Percentiles rank a stretch among this genome's conserved stretches.
phyloP scores from a whole-genome alignment of 2,113 vertebrate species.

The Scatophagus argus region DNA sequence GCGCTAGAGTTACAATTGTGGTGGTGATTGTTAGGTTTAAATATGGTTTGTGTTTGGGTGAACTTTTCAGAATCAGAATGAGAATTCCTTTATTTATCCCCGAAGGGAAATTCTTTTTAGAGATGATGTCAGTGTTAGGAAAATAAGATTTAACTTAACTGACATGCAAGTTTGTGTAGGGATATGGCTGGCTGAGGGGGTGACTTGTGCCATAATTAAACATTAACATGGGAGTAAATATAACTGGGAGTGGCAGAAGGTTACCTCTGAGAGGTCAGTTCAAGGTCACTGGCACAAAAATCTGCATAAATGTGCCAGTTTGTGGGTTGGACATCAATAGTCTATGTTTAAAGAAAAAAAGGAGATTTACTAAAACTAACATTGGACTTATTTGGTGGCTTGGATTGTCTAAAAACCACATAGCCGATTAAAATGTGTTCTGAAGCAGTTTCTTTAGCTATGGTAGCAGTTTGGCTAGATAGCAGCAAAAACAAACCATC shows the following conservation, averaged over 20 bases:
- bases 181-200: background rate
- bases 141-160: background rate
- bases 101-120: no score
- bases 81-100: no score
- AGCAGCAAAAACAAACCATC: background rate
- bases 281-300: background rate
- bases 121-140: slow-evolving; percentile 5
- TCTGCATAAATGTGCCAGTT: background rate
- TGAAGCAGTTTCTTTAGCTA: background rate
- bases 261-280: background rate
- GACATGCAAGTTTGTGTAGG: background rate
- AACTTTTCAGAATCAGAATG: no score
- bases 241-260: background rate
- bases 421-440: background rate
- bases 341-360: slow-evolving; percentile 7
- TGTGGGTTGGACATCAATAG: slow-evolving; percentile 17
- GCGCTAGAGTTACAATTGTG: background rate
- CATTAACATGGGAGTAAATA: background rate
- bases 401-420: background rate
- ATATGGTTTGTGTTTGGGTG: background rate
- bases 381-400: background rate
- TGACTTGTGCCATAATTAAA: no score
- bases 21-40: slow-evolving; percentile 9
- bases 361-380: slow-evolving; percentile 1
- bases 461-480: background rate